phyloP scores from a whole-genome alignment of 2,113 vertebrate genomes.

The Lanius collurio region DNA sequence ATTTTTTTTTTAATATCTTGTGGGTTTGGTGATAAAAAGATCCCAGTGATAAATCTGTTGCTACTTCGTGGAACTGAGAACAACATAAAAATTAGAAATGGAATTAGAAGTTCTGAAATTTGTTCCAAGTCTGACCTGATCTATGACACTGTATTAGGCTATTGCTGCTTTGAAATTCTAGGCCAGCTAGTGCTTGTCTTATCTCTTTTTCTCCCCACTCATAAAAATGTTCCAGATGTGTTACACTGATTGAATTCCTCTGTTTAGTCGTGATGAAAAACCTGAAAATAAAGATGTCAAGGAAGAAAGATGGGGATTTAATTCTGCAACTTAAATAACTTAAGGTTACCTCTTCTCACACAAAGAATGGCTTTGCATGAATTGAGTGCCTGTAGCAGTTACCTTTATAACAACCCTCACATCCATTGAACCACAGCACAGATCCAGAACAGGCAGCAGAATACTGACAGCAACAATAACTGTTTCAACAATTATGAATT shows the following conservation, averaged over 20 bases:
- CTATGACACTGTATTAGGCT: not conserved
- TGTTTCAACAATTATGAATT: not conserved
- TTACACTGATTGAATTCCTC: not conserved
- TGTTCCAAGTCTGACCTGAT: not conserved
- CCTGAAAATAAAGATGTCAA: slow-evolving; percentile 23
- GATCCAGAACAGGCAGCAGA: slow-evolving; percentile 49
- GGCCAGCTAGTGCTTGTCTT: not conserved
- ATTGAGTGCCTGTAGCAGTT: not conserved
- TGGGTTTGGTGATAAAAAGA: not conserved
- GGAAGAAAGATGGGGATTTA: slow-evolving; percentile 29
- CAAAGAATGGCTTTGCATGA: not conserved
- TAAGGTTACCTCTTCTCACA: not conserved
- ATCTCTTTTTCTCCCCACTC: not conserved
- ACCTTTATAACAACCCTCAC: not conserved
- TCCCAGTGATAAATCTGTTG: not conserved
- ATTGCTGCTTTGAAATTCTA: slow-evolving; percentile 22
- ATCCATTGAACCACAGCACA: slow-evolving; percentile 20
- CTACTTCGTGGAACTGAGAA: not conserved
- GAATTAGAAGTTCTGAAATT: not conserved
- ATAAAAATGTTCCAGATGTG: not conserved
- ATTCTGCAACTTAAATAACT: not conserved
- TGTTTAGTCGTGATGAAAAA: slow-evolving; percentile 13
- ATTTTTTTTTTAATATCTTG: not conserved
- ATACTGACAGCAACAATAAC: not conserved
- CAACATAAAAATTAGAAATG: not conserved